A percentile compares a stretch with the other conserved stretches of the same genome.
phyloP scores from a whole-genome alignment of 2,888 invertebrate species.

The Drosophila picticornis region DNA sequence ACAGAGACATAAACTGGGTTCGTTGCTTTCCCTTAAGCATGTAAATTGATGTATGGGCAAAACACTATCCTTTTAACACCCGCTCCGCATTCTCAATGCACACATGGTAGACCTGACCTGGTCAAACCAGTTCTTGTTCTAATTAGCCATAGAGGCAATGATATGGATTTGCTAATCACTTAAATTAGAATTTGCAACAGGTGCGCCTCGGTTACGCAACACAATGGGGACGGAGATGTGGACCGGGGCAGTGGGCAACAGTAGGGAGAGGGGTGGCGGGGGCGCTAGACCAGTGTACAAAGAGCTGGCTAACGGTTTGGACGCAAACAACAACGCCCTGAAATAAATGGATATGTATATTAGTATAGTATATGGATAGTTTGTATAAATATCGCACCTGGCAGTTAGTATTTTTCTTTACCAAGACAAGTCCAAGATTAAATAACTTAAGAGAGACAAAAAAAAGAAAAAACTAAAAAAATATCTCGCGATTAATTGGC shows the following conservation, averaged over 20 bases:
- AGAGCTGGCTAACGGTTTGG: conserved; percentile 66
- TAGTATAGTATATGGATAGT: conserved; percentile 5
- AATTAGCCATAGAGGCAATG: conserved; percentile 60
- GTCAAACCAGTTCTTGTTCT: conserved; percentile 69
- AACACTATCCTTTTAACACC: conserved; percentile 1
- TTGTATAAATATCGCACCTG: conserved; percentile 45
- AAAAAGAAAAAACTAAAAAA: neutral
- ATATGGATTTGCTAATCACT: conserved; percentile 55
- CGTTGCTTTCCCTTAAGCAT: conserved; percentile 18
- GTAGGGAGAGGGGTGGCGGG: neutral
- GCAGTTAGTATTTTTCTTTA: conserved; percentile 26
- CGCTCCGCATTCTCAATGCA: conserved; percentile 5
- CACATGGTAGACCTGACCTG: conserved; percentile 1
- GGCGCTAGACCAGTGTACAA: conserved; percentile 42
- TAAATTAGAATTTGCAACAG: conserved; percentile 77
- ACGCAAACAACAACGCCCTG: conserved; percentile 40
- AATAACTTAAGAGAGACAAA: conserved; percentile 34
- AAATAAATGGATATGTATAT: conserved; percentile 16
- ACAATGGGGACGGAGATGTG: neutral
- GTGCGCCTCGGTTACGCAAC: conserved; percentile 57
- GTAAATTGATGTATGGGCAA: conserved; percentile 33
- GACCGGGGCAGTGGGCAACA: neutral
- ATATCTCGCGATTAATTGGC: conserved; percentile 70
- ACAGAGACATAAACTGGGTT: neutral
- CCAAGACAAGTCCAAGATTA: conserved; percentile 67